Conservation (phyloP, 1,140 invertebrate species). For the Drosophila truncata region DNA sequence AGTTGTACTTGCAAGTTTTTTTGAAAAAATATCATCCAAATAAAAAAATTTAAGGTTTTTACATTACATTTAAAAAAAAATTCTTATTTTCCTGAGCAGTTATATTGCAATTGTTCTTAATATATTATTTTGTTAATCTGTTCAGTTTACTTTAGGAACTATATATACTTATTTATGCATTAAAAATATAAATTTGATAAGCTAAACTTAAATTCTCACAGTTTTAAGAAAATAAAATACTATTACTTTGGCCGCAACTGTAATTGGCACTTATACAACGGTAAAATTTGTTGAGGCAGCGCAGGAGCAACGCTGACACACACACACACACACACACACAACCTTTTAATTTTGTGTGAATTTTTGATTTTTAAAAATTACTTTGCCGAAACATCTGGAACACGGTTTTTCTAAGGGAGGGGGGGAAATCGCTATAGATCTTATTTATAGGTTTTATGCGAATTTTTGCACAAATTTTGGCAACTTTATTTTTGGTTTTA, state of each 20-base stretch:
- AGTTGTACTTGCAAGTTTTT: not conserved
- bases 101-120: not conserved
- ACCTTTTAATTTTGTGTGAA: not conserved
- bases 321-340: slow-evolving; percentile 3
- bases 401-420: slow-evolving; percentile 1
- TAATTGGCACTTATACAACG: slow-evolving; percentile 37
- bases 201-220: not conserved
- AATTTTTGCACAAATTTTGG: slow-evolving; percentile 6
- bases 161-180: not conserved
- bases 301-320: slow-evolving; percentile 53
- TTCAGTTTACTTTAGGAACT: no score
- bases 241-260: slow-evolving; percentile 2
- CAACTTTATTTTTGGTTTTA: not conserved
- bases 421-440: not conserved
- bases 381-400: slow-evolving; percentile 39
- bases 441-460: slow-evolving; percentile 9
- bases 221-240: not conserved
- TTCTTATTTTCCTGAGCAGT: not conserved
- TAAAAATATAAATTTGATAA: no score
- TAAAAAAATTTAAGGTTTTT: not conserved
- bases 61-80: not conserved
- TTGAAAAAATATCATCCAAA: not conserved
- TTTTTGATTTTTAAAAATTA: slow-evolving; percentile 16
- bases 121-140: not conserved
- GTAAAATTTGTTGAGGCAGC: slow-evolving; percentile 78